Percentiles rank a stretch among this genome's conserved stretches.
Evolutionary conservation across 2,888 invertebrate species (phyloP).

Genomic region (Biston stratarius): DNA sequence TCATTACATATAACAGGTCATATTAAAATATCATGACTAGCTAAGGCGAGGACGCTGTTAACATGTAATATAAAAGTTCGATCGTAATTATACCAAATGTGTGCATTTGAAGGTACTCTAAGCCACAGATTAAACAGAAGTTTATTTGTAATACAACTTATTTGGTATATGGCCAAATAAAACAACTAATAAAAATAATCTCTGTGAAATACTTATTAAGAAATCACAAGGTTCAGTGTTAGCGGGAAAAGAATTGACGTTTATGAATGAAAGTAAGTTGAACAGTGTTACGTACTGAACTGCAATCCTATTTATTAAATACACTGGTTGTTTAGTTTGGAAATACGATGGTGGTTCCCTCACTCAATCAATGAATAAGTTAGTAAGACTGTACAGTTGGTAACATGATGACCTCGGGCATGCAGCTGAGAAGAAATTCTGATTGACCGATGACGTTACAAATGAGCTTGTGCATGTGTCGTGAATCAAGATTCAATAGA

Average conservation of each 20-base stretch:
- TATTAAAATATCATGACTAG: conserved; percentile 53
- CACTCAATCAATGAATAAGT: not conserved
- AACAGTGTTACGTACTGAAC: too few relatives aligned
- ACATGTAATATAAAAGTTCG: conserved; percentile 67
- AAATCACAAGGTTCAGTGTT: too few relatives aligned
- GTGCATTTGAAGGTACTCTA: conserved; percentile 75
- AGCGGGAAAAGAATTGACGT: too few relatives aligned
- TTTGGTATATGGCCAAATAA: not conserved
- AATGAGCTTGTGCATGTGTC: conserved; percentile 23
- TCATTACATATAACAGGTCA: not conserved
- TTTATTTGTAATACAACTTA: not conserved
- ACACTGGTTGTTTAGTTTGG: not conserved
- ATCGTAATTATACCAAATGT: conserved; percentile 84
- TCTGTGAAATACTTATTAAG: not conserved
- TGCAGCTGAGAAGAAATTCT: conserved; percentile 71
- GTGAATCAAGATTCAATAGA: conserved; percentile 18
- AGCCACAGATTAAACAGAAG: conserved; percentile 57
- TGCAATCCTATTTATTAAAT: too few relatives aligned
- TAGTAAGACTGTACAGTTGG: not conserved
- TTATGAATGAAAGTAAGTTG: too few relatives aligned
- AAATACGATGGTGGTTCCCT: not conserved
- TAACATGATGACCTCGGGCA: conserved; percentile 66
- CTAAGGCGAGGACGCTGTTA: conserved; percentile 71
- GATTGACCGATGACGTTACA: conserved; percentile 38
- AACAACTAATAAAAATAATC: conserved; percentile 22